These are phyloP conservation scores for Chamaetylas fuelleborni DNA, from an alignment of 2,113 vertebrate genomes.

Conservation along the genomic window DNA sequence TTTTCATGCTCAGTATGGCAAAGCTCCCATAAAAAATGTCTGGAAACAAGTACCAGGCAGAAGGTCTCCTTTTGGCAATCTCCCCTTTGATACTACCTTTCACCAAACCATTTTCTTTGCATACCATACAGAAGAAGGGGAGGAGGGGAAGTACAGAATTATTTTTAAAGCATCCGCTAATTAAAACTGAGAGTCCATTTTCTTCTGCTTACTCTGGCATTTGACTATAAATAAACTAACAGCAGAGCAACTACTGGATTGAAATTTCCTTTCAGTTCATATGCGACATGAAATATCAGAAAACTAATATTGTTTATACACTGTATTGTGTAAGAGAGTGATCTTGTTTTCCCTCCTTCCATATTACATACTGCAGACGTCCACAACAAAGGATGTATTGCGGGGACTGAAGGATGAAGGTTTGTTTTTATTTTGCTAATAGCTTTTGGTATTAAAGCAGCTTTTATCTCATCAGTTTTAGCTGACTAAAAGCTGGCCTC, in stretches of 20 bases:
- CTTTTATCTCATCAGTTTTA: not conserved
- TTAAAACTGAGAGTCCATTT: not conserved
- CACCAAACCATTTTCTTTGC: not conserved
- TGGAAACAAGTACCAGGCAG: not conserved
- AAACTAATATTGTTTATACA: not conserved
- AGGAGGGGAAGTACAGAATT: not conserved
- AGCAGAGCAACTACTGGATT: not conserved
- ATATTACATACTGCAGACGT: not conserved
- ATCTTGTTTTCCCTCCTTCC: not conserved
- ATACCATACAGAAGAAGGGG: not conserved
- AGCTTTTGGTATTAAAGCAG: not conserved
- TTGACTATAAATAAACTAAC: not conserved
- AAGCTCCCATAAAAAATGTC: not conserved
- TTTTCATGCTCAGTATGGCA: not conserved
- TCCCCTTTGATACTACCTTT: not conserved
- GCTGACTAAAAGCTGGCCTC: not conserved
- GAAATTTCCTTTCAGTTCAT: not conserved
- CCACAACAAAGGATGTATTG: not conserved
- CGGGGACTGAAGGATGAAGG: not conserved
- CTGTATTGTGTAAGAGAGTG: not conserved
- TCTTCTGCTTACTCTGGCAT: not conserved
- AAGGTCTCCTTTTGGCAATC: not conserved
- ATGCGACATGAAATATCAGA: not conserved
- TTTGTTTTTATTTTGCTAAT: slow-evolving; percentile 2
- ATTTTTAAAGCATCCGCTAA: not conserved